Conservation (phyloP, 1,140 invertebrate species). For the Theocolax elegans region DNA sequence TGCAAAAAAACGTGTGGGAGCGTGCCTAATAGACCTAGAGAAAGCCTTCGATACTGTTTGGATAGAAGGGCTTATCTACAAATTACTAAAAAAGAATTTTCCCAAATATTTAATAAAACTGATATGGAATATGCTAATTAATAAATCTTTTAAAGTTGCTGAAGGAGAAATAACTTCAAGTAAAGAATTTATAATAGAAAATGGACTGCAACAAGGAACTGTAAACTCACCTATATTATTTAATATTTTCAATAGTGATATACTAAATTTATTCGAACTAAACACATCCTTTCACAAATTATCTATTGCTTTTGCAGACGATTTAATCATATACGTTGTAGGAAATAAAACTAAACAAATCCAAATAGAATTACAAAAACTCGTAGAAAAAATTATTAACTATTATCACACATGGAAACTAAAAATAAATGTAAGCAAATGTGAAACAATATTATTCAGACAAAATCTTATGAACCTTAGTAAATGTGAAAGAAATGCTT, state of each 20-base stretch:
- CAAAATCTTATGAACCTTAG: background rate
- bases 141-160: background rate
- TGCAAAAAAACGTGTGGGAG: background rate
- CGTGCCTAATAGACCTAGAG: background rate
- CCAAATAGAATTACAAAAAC: background rate
- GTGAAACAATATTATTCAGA: constrained; percentile 34
- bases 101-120: background rate
- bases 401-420: constrained; percentile 37
- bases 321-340: constrained; percentile 12
- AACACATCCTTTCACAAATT: background rate
- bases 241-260: constrained; percentile 37
- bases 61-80: background rate
- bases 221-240: constrained; percentile 41
- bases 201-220: constrained; percentile 44
- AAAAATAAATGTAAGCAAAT: constrained; percentile 25
- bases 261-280: constrained; percentile 18
- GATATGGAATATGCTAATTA: background rate
- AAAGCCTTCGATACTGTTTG: constrained; percentile 6
- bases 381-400: constrained; percentile 25
- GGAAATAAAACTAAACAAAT: background rate
- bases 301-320: constrained; percentile 35
- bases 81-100: background rate
- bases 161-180: background rate
- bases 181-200: constrained; percentile 11
- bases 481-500: background rate